Conservation (phyloP, 2,888 invertebrate species). For the Cosmopolites sordidus region DNA sequence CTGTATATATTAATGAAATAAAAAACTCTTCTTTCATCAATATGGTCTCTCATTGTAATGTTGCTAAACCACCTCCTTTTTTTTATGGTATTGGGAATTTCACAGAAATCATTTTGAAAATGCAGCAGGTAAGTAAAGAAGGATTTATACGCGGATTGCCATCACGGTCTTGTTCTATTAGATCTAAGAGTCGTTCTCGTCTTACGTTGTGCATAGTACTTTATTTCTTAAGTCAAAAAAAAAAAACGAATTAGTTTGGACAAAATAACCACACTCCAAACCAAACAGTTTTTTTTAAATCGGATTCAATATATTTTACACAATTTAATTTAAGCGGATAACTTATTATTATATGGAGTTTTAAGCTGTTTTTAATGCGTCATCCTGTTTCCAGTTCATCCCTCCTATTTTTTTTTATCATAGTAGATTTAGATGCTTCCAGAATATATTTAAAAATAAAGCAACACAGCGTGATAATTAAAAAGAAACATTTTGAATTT, state of each 20-base stretch:
- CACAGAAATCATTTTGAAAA: too few species aligned
- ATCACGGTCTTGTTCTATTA: too few species aligned
- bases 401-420: slow-evolving; percentile 24
- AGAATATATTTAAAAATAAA: slow-evolving; percentile 20
- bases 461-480: slow-evolving; percentile 5
- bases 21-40: slow-evolving; percentile 19
- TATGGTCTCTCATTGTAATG: too few species aligned
- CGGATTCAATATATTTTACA: slow-evolving; percentile 5
- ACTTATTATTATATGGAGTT: slow-evolving; percentile 14
- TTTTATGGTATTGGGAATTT: too few species aligned
- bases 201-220: neutral
- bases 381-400: slow-evolving; percentile 6
- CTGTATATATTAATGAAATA: slow-evolving; percentile 40
- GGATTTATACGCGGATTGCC: slow-evolving; percentile 28
- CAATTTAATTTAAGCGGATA: slow-evolving; percentile 14
- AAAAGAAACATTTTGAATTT: too few species aligned
- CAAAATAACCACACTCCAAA: too few species aligned
- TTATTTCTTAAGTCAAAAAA: neutral
- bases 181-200: neutral
- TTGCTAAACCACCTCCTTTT: too few species aligned
- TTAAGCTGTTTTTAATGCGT: slow-evolving; percentile 2
- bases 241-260: too few species aligned
- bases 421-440: slow-evolving; percentile 26
- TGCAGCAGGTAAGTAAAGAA: too few species aligned
- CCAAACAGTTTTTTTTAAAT: too few species aligned